phyloP scores from a whole-genome alignment of 2,113 vertebrate species.

The Peromyscus maniculatus region DNA sequence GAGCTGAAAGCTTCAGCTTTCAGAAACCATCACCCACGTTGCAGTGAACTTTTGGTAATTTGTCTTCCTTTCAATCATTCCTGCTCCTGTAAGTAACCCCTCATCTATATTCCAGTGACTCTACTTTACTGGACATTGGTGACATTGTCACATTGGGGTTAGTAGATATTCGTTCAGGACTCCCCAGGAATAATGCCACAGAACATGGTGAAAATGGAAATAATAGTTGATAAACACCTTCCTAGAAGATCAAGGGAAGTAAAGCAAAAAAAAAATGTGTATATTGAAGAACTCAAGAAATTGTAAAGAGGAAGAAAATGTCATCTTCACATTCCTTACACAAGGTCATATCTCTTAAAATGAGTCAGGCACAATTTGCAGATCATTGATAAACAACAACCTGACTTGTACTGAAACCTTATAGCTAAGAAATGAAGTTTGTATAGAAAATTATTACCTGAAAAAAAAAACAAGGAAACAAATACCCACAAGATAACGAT shows the following conservation, averaged over 20 bases:
- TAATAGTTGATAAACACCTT: neutral
- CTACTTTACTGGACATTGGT: neutral
- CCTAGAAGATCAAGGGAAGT: neutral
- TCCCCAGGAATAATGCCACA: neutral
- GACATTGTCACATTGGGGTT: neutral
- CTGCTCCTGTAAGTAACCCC: neutral
- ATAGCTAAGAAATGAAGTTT: neutral
- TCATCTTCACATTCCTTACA: too few relatives aligned
- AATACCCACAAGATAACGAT: neutral
- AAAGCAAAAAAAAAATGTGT: neutral
- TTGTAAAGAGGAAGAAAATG: neutral
- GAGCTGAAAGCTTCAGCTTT: neutral
- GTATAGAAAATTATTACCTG: neutral
- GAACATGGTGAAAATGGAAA: neutral
- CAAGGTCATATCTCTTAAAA: neutral
- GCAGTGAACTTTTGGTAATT: neutral
- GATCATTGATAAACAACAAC: neutral
- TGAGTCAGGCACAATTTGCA: neutral
- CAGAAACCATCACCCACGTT: neutral
- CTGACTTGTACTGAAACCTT: neutral
- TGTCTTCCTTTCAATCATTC: neutral
- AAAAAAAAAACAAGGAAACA: neutral
- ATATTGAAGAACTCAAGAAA: neutral
- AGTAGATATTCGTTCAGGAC: neutral
- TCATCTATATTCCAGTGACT: neutral